A percentile compares a stretch with the other conserved stretches of the same genome.
These are phyloP conservation scores for Pampusana beccarii DNA, from an alignment of 2,113 vertebrate species.

Conservation along the genomic window DNA sequence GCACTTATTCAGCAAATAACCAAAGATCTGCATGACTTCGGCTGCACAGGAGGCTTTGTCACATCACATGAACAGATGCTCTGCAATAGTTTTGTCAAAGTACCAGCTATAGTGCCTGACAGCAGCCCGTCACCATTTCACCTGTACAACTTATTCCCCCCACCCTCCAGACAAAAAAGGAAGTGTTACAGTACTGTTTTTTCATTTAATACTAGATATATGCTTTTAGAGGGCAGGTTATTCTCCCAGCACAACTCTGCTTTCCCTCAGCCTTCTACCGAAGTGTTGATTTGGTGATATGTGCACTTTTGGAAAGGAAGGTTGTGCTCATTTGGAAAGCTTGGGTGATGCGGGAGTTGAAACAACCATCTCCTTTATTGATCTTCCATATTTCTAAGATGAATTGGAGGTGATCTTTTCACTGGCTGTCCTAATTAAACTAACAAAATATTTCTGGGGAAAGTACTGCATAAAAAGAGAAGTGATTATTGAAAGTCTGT, in stretches of 20 bases:
- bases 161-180: fast-evolving
- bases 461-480: neutral
- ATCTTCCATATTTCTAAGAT: neutral
- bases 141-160: too few relatives aligned
- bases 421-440: neutral
- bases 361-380: neutral
- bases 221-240: neutral
- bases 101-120: neutral
- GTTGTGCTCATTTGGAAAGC: neutral
- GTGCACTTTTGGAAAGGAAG: neutral
- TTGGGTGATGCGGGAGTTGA: neutral
- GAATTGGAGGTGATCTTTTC: neutral
- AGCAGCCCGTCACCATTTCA: neutral
- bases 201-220: neutral
- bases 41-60: neutral
- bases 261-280: neutral
- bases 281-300: neutral
- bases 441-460: neutral
- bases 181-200: neutral
- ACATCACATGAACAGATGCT: neutral
- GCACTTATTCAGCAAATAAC: neutral
- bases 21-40: neutral
- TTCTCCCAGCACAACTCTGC: neutral
- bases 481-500: neutral
- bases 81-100: neutral